phyloP scores from a whole-genome alignment of 2,113 vertebrate genomes.

The Hemicordylus capensis region DNA sequence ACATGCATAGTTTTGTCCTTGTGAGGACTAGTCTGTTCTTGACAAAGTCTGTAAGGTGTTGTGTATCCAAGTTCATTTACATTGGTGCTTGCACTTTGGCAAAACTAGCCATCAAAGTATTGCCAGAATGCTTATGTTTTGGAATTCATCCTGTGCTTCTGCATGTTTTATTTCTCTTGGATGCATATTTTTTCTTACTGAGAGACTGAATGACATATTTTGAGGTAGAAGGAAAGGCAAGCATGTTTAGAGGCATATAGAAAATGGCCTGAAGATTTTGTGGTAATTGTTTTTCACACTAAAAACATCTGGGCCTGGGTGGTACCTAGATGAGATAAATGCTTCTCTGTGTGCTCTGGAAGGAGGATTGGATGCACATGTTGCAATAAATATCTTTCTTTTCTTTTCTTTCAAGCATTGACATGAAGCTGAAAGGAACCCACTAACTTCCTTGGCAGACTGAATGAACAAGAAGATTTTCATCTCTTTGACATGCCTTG shows the following conservation, averaged over 20 bases:
- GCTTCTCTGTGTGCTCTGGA: not conserved
- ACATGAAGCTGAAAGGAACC: conserved; percentile 76
- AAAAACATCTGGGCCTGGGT: not conserved
- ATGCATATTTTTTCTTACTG: not conserved
- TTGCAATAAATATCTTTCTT: not conserved
- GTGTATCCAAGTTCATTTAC: not conserved
- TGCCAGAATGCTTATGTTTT: not conserved
- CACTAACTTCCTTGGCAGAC: not conserved
- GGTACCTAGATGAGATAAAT: not conserved
- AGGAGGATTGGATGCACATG: not conserved
- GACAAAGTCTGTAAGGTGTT: not conserved
- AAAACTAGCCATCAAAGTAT: not conserved
- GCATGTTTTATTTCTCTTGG: not conserved
- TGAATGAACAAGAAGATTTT: conserved; percentile 54
- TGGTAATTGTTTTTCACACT: not conserved
- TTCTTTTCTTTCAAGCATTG: conserved; percentile 56
- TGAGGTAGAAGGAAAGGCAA: not conserved
- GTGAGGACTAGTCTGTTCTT: not conserved
- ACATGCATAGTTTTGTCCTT: not conserved
- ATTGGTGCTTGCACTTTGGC: not conserved
- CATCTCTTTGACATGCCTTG: conserved; percentile 3
- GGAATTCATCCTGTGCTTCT: not conserved
- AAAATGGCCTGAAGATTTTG: not conserved
- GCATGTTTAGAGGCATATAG: not conserved
- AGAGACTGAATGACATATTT: not conserved